phyloP scores from a whole-genome alignment of 2,888 invertebrate species.

The Lathronympha strigana region DNA sequence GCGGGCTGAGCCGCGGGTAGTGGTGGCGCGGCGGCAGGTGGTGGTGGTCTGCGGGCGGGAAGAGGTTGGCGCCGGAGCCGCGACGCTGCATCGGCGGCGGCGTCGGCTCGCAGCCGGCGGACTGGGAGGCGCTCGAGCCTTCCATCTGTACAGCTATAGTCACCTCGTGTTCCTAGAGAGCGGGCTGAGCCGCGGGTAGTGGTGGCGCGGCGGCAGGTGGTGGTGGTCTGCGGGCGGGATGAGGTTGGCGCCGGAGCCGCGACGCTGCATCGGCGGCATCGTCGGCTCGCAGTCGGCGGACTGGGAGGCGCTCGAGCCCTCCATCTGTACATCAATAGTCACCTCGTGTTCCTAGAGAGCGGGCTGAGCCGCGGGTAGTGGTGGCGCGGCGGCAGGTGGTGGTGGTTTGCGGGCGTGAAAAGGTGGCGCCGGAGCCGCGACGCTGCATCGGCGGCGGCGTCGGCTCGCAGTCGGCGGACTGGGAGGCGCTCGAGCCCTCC shows the following conservation, averaged over 20 bases:
- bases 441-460: constrained; percentile 94
- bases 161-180: constrained; percentile 88
- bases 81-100: constrained; percentile 92
- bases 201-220: constrained; percentile 78
- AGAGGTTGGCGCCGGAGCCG: constrained; percentile 67
- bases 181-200: constrained; percentile 91
- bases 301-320: too few relatives aligned
- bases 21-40: too few relatives aligned
- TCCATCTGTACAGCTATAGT: too few relatives aligned
- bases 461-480: too few relatives aligned
- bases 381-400: constrained; percentile 77
- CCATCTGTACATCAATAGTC: too few relatives aligned
- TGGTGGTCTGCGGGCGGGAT: constrained; percentile 88
- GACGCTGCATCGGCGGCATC: too few relatives aligned
- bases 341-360: constrained; percentile 62
- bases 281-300: too few relatives aligned
- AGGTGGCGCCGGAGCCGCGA: constrained; percentile 92
- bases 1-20: constrained; percentile 86
- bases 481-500: too few relatives aligned
- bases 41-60: too few relatives aligned
- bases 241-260: constrained; percentile 94
- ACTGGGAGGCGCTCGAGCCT: too few relatives aligned
- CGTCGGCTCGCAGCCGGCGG: too few relatives aligned
- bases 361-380: constrained; percentile 91
- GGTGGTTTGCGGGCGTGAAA: constrained; percentile 88